Evolutionary conservation across 2,113 vertebrate species (phyloP).

Genomic region (Panthera tigris): DNA sequence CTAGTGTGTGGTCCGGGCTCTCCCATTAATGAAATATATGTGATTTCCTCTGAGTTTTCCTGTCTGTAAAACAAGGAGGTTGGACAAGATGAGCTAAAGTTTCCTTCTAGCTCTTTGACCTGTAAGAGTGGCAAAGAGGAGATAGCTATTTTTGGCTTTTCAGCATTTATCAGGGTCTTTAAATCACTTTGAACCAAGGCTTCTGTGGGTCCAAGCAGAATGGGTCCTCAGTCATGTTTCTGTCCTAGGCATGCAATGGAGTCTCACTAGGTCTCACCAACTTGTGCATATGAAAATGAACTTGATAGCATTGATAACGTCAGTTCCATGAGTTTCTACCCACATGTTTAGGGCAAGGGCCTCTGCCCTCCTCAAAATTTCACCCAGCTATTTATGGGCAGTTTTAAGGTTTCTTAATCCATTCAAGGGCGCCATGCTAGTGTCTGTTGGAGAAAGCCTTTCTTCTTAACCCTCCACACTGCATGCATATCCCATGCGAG

Average conservation of each 20-base stretch:
- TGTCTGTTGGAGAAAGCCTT: not conserved
- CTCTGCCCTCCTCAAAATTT: not conserved
- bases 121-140: not conserved
- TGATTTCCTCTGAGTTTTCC: not conserved
- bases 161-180: not conserved
- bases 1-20: not conserved
- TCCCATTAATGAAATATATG: not conserved
- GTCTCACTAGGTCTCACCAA: not conserved
- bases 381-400: not conserved
- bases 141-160: not conserved
- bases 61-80: not conserved
- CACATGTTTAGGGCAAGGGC: not conserved
- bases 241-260: not conserved
- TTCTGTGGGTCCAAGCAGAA: not conserved
- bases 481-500: not conserved
- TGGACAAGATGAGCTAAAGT: not conserved
- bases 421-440: not conserved
- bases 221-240: not conserved
- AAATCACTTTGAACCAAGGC: not conserved
- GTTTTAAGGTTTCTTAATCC: not conserved
- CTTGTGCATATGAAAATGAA: not conserved
- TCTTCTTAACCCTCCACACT: not conserved
- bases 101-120: not conserved
- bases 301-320: not conserved
- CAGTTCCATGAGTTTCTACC: not conserved